Percentiles rank a stretch among this genome's conserved stretches.
These are phyloP conservation scores for Nyctibius bracteatus DNA, from an alignment of 2,113 vertebrate genomes.

Conservation along the genomic window DNA sequence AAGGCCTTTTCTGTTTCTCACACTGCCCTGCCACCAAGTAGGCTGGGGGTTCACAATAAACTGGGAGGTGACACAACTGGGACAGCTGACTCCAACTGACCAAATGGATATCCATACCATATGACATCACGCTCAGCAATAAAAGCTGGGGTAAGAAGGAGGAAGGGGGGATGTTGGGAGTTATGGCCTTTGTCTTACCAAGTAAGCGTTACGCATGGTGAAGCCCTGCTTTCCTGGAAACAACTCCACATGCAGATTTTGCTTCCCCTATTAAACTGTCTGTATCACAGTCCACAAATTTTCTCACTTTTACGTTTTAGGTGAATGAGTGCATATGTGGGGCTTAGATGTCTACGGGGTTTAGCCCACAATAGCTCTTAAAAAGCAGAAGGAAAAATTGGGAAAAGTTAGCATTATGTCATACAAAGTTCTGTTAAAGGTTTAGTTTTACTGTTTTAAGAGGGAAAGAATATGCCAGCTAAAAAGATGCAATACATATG, in stretches of 20 bases:
- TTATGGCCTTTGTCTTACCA: not conserved
- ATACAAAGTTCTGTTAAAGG: not conserved
- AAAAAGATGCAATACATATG: not conserved
- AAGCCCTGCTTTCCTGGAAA: not conserved
- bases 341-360: not conserved
- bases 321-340: not conserved
- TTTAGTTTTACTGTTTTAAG: not conserved
- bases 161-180: rapidly evolving
- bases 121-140: not conserved
- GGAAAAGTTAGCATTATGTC: not conserved
- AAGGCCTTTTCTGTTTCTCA: not conserved
- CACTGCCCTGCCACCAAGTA: rapidly evolving
- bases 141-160: not conserved
- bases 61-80: not conserved
- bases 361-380: not conserved
- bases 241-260: not conserved
- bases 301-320: not conserved
- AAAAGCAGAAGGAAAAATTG: not conserved
- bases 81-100: not conserved
- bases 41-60: not conserved
- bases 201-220: not conserved
- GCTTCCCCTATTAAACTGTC: not conserved
- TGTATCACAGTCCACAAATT: not conserved
- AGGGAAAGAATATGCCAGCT: not conserved
- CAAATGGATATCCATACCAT: not conserved